Percentiles rank a stretch among this genome's conserved stretches.
Evolutionary conservation across 2,797 vertebrate genomes (phyloP).

Genomic region (Sebastolobus alascanus): DNA sequence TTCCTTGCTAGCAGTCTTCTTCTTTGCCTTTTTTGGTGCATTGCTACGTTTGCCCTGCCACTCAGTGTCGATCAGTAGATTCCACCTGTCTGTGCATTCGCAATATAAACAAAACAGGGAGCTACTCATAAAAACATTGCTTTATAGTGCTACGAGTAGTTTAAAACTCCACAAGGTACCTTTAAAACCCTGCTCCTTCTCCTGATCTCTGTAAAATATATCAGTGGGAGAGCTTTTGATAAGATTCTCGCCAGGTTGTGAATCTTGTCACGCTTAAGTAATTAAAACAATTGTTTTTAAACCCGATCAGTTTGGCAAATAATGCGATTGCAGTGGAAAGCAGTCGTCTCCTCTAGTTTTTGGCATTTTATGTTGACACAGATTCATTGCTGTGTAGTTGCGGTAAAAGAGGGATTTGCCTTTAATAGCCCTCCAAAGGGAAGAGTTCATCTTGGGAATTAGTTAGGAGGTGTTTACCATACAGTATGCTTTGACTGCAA

Average conservation of each 20-base stretch:
- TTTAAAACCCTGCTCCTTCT: neutral
- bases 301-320: conserved; percentile 26
- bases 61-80: neutral
- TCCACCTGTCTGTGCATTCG: neutral
- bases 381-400: conserved; percentile 11
- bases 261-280: conserved; percentile 9
- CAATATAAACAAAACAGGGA: neutral
- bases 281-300: conserved; percentile 37
- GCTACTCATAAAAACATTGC: neutral
- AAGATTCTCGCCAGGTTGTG: conserved; percentile 3
- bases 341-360: neutral
- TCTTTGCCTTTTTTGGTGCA: neutral
- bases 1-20: neutral
- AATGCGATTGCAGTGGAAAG: conserved; percentile 25
- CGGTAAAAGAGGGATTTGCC: conserved; percentile 26
- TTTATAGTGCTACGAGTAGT: neutral
- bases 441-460: conserved; percentile 12
- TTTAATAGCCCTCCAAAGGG: conserved; percentile 13
- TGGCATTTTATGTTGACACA: conserved; percentile 29
- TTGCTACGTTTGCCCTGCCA: neutral
- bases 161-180: neutral
- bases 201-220: neutral
- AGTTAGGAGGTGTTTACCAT: conserved; percentile 3
- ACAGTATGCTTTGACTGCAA: conserved; percentile 15
- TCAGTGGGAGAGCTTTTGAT: neutral